phyloP scores from a whole-genome alignment of 2,888 invertebrate genomes.

The Acleris holmiana region DNA sequence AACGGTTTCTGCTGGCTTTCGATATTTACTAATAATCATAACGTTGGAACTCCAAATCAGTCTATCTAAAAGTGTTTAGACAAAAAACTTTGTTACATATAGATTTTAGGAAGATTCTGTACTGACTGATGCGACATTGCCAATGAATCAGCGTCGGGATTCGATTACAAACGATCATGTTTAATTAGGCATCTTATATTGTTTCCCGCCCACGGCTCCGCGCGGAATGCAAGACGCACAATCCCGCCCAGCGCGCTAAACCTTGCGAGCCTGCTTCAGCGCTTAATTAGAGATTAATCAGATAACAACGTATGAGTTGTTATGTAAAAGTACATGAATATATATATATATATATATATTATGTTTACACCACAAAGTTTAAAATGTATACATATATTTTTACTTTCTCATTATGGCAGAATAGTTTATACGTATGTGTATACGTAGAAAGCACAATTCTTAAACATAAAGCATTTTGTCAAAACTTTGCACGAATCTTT shows the following conservation, averaged over 20 bases:
- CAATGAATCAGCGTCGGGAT: conserved; percentile 20
- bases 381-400: too few relatives aligned
- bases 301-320: not conserved
- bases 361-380: too few relatives aligned
- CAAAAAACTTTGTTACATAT: not conserved
- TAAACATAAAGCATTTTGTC: too few relatives aligned
- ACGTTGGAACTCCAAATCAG: not conserved
- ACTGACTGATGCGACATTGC: not conserved
- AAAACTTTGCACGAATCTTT: too few relatives aligned
- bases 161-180: conserved; percentile 24
- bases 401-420: too few relatives aligned
- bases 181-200: conserved; percentile 18
- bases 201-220: conserved; percentile 45
- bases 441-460: too few relatives aligned
- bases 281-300: conserved; percentile 38
- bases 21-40: conserved; percentile 1
- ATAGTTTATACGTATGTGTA: too few relatives aligned
- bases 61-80: too few relatives aligned
- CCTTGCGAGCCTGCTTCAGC: conserved; percentile 39
- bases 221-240: conserved; percentile 46
- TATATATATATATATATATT: too few relatives aligned
- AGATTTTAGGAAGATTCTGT: conserved; percentile 11
- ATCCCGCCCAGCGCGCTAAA: conserved; percentile 41
- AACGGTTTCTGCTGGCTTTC: conserved; percentile 23
- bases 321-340: too few relatives aligned